Base-by-base conservation (phyloP, 2,888 invertebrate genomes). In the Xestia rhomboidea region DNA sequence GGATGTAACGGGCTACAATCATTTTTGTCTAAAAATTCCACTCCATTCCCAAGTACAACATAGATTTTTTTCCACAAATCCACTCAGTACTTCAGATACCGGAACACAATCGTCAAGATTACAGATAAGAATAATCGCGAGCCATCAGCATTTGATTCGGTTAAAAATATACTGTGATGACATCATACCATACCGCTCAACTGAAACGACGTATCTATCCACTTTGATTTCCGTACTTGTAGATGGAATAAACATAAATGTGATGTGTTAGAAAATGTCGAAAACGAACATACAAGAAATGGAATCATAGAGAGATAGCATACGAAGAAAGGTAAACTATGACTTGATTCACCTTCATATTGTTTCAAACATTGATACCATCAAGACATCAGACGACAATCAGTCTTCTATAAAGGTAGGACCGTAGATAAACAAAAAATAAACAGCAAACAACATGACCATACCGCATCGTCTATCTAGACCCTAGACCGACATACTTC, bases 111-210 rank as follows among this genome's bases (percentile, higher is more conserved):
- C 13, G 41, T 54, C 74, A 77, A 76, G 78, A 86, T 73, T n/a
- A 66, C 0, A 74, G 86, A 83, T 79, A 83, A 82, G 27, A 70
- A 34, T 67, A 66, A 74, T 71, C 64, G 57, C 54, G 15, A 66
- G 46, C 41, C 54, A 66, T 71, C 86, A 60, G 44, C n/a, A 13
- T 54, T 30, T 68, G 73, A 41, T 72, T 69, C 67, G 63, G 46
- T 67, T 75, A 83, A 70, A 83, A 79, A 83, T 83, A 83, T 68
- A 74, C 54, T 8, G 34, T 34, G 67, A 86, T 86, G 87, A 86
- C 60, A 63, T 86, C 72, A 79, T 66, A 34, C 30, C 7, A 10
- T 30, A 27, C 21, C 2, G 15, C 24, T 41, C 18, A 67, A 64
- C 21, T 60, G n/a, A 30, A 51, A 41, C 30, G 30, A 34, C 64